Conservation (phyloP, 2,113 vertebrate genomes). For the Globicephala melas region DNA sequence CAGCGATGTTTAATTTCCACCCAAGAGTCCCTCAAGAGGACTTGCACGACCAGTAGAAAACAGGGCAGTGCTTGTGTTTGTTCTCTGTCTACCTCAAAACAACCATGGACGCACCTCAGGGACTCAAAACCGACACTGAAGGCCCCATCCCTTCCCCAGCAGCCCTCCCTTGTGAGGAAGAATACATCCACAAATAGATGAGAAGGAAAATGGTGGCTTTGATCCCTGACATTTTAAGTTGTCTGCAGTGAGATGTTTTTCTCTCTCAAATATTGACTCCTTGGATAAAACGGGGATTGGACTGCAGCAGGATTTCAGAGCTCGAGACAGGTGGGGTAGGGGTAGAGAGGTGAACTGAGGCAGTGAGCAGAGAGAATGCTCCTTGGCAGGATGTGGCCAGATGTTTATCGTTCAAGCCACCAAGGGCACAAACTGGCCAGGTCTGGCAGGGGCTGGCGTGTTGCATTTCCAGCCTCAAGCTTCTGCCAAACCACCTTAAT, state of each 20-base stretch:
- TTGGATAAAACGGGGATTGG: neutral
- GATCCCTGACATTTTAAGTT: neutral
- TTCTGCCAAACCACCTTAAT: conserved; percentile 70
- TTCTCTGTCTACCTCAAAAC: neutral
- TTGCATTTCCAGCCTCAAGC: neutral
- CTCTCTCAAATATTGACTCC: neutral
- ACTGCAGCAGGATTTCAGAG: neutral
- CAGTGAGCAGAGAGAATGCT: neutral
- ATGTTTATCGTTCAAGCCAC: conserved; percentile 68
- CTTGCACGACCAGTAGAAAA: rapidly evolving
- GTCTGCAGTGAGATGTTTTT: neutral
- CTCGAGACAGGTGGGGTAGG: neutral
- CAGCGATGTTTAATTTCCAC: neutral
- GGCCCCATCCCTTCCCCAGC: too few species aligned
- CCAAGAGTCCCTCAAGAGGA: neutral
- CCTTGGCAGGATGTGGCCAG: conserved; percentile 40
- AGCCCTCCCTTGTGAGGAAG: neutral
- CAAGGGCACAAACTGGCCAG: conserved; percentile 29
- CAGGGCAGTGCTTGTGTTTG: rapidly evolving
- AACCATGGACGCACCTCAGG: rapidly evolving
- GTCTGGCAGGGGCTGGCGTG: conserved; percentile 20
- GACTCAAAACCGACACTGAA: neutral
- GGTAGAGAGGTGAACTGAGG: conserved; percentile 36
- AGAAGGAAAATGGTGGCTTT: neutral
- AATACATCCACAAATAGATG: rapidly evolving